These are phyloP conservation scores for Hippocampus kuda DNA, from an alignment of 2,797 vertebrate species.

Conservation along the genomic window DNA sequence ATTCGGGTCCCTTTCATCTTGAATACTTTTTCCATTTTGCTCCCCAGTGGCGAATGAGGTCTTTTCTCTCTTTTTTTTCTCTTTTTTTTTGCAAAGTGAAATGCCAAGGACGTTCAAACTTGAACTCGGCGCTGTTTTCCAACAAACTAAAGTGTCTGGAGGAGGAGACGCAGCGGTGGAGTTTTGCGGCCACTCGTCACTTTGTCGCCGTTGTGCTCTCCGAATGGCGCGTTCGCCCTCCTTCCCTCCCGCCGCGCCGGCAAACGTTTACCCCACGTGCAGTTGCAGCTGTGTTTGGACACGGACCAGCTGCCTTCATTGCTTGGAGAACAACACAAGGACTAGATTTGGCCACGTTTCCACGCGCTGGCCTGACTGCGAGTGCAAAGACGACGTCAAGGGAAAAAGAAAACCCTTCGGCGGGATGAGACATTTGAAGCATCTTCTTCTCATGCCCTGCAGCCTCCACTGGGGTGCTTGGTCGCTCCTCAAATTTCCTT, in stretches of 20 bases:
- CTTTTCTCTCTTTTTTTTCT: too few species aligned
- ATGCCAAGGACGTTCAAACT: not conserved
- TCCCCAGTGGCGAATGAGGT: too few species aligned
- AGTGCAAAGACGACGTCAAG: constrained; percentile 6
- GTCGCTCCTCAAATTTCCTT: constrained; percentile 47
- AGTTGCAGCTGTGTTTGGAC: constrained; percentile 38
- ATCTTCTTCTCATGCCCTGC: constrained; percentile 26
- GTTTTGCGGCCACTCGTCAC: not conserved
- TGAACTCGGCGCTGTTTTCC: too few species aligned
- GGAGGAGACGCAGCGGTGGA: too few species aligned
- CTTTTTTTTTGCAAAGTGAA: not conserved
- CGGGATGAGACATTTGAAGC: constrained; percentile 20
- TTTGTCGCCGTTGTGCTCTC: constrained; percentile 12
- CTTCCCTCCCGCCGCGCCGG: too few species aligned
- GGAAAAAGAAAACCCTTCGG: constrained; percentile 10
- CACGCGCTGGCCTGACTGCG: constrained; percentile 16
- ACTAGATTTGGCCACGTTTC: constrained; percentile 34
- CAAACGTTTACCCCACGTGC: constrained; percentile 24
- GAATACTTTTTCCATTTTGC: not conserved
- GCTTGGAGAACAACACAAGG: constrained; percentile 28
- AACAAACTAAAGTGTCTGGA: not conserved
- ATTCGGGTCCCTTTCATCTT: constrained; percentile 14
- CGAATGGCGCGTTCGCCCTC: constrained; percentile 10
- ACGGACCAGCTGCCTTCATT: constrained; percentile 27
- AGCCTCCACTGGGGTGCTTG: constrained; percentile 21